Evolutionary conservation across 2,888 invertebrate genomes (phyloP).

Genomic region (Smittia aterrima): DNA sequence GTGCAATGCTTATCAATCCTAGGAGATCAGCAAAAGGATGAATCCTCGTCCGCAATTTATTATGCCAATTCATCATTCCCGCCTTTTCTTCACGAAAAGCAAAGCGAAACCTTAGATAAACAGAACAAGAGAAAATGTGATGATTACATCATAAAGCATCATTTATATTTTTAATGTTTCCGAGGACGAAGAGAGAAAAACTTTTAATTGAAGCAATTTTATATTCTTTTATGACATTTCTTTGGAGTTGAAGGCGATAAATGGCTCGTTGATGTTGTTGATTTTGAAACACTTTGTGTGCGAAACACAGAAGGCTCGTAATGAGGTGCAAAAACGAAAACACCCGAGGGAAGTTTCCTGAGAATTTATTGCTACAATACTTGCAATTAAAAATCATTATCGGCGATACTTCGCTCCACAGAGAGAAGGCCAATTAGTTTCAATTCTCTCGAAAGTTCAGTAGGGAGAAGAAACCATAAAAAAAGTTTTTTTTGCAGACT

Average conservation of each 20-base stretch:
- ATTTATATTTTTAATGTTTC: slow-evolving; percentile 8
- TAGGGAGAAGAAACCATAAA: not conserved
- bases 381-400: slow-evolving; percentile 33
- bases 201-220: slow-evolving; percentile 17
- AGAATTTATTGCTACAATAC: slow-evolving; percentile 14
- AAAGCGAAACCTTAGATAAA: not conserved
- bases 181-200: not conserved
- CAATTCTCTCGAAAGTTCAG: not conserved
- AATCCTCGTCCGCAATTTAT: slow-evolving; percentile 21
- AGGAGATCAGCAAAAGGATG: slow-evolving; percentile 21
- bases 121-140: slow-evolving; percentile 5
- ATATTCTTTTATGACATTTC: slow-evolving; percentile 17
- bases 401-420: not conserved
- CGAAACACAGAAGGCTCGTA: not conserved
- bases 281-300: not conserved
- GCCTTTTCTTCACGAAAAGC: not conserved
- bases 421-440: slow-evolving; percentile 6
- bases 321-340: slow-evolving; percentile 8
- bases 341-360: not conserved
- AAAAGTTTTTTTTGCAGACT: not conserved
- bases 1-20: slow-evolving; percentile 21
- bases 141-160: slow-evolving; percentile 30
- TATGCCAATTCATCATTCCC: slow-evolving; percentile 26
- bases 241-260: slow-evolving; percentile 21
- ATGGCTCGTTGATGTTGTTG: not conserved